phyloP scores from a whole-genome alignment of 1,140 invertebrate genomes.

The Scylla paramamosain region DNA sequence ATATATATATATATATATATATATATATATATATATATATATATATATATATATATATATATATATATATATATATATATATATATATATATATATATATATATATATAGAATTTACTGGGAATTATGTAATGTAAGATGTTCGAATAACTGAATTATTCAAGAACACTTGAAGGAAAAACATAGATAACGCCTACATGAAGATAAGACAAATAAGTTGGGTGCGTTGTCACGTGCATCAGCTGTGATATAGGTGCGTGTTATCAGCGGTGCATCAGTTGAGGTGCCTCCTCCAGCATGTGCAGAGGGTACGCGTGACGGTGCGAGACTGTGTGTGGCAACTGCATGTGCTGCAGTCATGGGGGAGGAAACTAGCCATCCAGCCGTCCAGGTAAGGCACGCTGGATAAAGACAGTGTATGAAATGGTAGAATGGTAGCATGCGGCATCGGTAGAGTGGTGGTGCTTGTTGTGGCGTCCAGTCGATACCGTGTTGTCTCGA shows the following conservation, averaged over 20 bases:
- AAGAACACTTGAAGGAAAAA: too few relatives aligned
- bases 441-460: not conserved
- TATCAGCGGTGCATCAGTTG: constrained; percentile 53
- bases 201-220: too few relatives aligned
- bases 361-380: constrained; percentile 32
- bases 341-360: constrained; percentile 48
- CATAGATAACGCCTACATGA: too few relatives aligned
- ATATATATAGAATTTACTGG: not conserved
- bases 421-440: not conserved
- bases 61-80: constrained; percentile 62
- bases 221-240: constrained; percentile 6
- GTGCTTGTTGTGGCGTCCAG: constrained; percentile 44
- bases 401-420: not conserved
- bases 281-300: constrained; percentile 54
- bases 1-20: too few relatives aligned
- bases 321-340: constrained; percentile 26
- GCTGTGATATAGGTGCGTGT: constrained; percentile 53
- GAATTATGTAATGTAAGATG: too few relatives aligned
- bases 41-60: too few relatives aligned
- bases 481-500: constrained; percentile 36
- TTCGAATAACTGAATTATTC: too few relatives aligned
- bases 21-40: too few relatives aligned
- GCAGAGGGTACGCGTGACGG: constrained; percentile 54
- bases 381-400: constrained; percentile 34
- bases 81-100: constrained; percentile 64